Evolutionary conservation across 2,113 vertebrate species (phyloP), one percentile per base, ranked within the genome.

Genomic region (Ophthalmolycus amberensis): DNA sequence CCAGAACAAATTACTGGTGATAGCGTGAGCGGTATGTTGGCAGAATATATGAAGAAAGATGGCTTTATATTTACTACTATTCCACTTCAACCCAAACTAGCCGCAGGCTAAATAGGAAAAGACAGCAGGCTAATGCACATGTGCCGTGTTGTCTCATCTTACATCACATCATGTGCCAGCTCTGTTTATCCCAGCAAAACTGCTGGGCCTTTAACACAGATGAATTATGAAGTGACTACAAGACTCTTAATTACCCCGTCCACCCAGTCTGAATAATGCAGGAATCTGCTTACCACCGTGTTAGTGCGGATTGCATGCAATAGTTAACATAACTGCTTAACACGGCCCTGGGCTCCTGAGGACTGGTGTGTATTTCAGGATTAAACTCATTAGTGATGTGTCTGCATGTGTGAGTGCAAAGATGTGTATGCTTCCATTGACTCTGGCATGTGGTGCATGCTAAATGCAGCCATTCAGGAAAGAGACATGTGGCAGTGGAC

Each of bases 141-240:
- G 79, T 88, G 86, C 90, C 84, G 84, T 90, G 87, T 88, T 79
- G 79, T 71, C 70, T 90, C 77, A 83, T 87, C 71, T 79, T 67
- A 50, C 74, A 79, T 71, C 75, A 73, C 72, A 82, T 93, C 85
- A 92, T 77, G 63, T 89, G 91, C 77, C 91, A 89, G 65, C 50
- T 90, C 85, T 90, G 86, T 93, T 94, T 92, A 93, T 93, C 70
- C 79, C 64, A 78, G 62, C 59, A 75, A 89, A 88, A 89, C 71
- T 69, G 40, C 29, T 69, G 62, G 37, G 71, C 76, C 59, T 91
- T 90, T 87, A 92, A 93, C 66, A 38, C 75, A 83, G 71, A 94
- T 95, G 46, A 94, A 95, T 94, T 90, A 95, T 94, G 87, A 85
- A 94, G 69, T 42, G 52, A 68, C 83, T 90, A 92, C 89, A 94